Evolutionary conservation across 2,797 vertebrate species (phyloP).

Genomic region (Diplodus sargus): DNA sequence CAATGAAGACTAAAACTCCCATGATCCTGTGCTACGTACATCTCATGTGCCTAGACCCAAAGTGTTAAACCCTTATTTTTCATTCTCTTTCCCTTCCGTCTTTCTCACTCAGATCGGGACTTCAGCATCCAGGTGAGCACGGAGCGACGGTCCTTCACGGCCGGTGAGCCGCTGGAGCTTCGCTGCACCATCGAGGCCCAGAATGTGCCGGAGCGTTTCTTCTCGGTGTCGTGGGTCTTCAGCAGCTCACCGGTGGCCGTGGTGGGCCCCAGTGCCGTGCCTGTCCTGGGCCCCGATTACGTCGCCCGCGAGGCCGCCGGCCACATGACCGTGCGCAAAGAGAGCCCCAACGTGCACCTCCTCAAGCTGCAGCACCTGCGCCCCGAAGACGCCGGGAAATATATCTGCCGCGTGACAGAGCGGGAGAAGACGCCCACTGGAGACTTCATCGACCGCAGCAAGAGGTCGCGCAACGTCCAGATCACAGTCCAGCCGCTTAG

Average conservation of each 20-base stretch:
- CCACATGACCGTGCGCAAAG: conserved; percentile 93
- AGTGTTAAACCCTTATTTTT: conserved; percentile 1
- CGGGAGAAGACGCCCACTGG: conserved; percentile 92
- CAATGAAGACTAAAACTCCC: too few species aligned
- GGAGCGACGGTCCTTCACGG: conserved; percentile 92
- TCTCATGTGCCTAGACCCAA: too few species aligned
- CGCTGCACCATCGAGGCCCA: conserved; percentile 96
- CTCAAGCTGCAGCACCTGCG: conserved; percentile 94
- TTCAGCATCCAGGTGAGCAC: conserved; percentile 96
- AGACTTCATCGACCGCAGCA: conserved; percentile 97
- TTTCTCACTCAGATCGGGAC: conserved; percentile 89
- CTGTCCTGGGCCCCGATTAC: conserved; percentile 91
- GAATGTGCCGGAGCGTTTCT: conserved; percentile 93
- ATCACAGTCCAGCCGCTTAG: conserved; percentile 92
- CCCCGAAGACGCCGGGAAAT: conserved; percentile 93
- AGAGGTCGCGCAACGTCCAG: conserved; percentile 95
- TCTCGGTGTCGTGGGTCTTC: conserved; percentile 98
- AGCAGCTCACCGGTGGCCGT: conserved; percentile 97
- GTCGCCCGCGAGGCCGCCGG: conserved; percentile 90
- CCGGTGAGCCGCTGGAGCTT: conserved; percentile 94
- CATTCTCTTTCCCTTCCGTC: neutral
- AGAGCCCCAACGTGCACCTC: conserved; percentile 89
- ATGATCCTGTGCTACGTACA: too few species aligned
- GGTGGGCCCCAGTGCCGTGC: conserved; percentile 94
- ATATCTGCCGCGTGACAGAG: conserved; percentile 97